Evolutionary conservation across 2,888 invertebrate genomes (phyloP).

Genomic region (Mesorhabditis spiculigera): DNA sequence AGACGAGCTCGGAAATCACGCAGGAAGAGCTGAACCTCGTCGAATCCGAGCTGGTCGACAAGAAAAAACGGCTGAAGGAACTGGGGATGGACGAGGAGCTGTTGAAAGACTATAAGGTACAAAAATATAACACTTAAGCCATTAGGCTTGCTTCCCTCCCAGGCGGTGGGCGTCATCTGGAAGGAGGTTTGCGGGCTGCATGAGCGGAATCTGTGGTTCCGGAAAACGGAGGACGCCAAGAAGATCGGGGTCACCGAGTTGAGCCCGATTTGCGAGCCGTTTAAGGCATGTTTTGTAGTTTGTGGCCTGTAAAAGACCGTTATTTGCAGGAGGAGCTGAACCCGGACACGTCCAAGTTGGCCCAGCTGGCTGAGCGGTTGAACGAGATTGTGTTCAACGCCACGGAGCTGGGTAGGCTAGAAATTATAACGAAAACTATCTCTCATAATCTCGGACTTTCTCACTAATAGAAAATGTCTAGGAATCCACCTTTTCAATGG

Average conservation of each 20-base stretch:
- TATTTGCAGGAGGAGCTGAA: constrained; percentile 44
- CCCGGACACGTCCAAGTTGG: constrained; percentile 41
- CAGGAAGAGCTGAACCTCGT: constrained; percentile 21
- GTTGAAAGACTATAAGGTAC: constrained; percentile 41
- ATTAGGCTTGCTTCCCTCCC: constrained; percentile 1
- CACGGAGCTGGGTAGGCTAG: constrained; percentile 11
- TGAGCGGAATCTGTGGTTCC: constrained; percentile 45
- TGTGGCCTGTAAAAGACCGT: neutral
- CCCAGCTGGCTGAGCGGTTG: constrained; percentile 37
- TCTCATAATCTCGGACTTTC: too few species aligned
- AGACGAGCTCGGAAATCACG: constrained; percentile 8
- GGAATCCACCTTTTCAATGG: neutral
- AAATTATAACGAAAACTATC: too few species aligned
- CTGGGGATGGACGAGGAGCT: constrained; percentile 44
- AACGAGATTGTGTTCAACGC: constrained; percentile 40
- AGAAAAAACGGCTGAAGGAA: constrained; percentile 34
- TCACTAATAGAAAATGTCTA: neutral
- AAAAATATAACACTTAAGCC: neutral
- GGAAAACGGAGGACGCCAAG: constrained; percentile 46
- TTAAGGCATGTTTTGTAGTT: constrained; percentile 35
- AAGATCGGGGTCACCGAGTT: constrained; percentile 45
- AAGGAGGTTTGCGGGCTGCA: constrained; percentile 52
- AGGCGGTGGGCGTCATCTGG: constrained; percentile 49
- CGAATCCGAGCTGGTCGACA: constrained; percentile 39
- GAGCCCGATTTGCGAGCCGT: constrained; percentile 53